Evolutionary conservation across 2,113 vertebrate genomes (phyloP), one percentile per base, ranked within the genome.

Genomic region (Pholis gunnellus): DNA sequence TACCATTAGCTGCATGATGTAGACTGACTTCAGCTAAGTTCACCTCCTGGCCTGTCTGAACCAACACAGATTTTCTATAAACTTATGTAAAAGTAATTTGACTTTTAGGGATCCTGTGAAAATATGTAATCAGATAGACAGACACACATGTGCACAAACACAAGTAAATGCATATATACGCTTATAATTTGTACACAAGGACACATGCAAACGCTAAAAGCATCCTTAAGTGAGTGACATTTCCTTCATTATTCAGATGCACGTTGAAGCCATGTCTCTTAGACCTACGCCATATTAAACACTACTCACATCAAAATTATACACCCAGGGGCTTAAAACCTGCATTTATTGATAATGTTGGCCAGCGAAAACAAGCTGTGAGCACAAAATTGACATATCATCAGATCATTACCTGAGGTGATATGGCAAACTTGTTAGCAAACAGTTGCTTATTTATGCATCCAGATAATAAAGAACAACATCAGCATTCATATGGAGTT

Each of bases 11-110:
- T 66, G 64, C 60, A n/a, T 40, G 56, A 22, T 56, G 71, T 46
- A 18, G 25, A 66, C 29, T 3, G 72, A 78, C 75, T 79, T 74
- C 50, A 73, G 17, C 61, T 18, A 67, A 71, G 65, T 50, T 83
- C 42, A 68, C 71, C 67, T 60, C 27, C 52, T 54, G 11, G 70
- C 0, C 9, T 29, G 2, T 17, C 15, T n/a, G 65, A 75, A 46
- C 48, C n/a, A 14, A 52, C n/a, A 15, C 52, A n/a, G 38, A 64
- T 75, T 31, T 38, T 75, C 34, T 44, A 38, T 54, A 15, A 64
- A 57, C 38, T 25, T 22, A 27, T 66, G 60, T 61, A 6, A 57
- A 79, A 72, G 56, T 64, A 14, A 38, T 50, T 38, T 59, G 29
- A 83, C 64, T 74, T 57, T 46, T 31, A 61, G 2, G 14, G 8